Evolutionary conservation across 2,797 vertebrate genomes (phyloP).

Genomic region (Malacoraja senta): DNA sequence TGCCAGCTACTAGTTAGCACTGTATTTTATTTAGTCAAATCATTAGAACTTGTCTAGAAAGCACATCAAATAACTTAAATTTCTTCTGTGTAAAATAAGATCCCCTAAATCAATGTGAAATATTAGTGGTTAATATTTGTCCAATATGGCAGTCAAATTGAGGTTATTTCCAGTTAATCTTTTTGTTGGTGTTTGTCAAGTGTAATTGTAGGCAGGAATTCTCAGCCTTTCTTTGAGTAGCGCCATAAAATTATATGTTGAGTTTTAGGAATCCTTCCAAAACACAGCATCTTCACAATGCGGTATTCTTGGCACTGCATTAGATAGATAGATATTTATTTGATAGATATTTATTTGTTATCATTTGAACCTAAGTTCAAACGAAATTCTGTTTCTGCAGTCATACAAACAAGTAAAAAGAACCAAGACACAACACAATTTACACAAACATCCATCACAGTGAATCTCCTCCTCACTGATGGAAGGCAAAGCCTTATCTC

Average conservation of each 20-base stretch:
- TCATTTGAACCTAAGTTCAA: too few species aligned
- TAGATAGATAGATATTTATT: too few species aligned
- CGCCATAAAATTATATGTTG: background rate
- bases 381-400: too few species aligned
- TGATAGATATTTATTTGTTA: too few species aligned
- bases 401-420: too few species aligned
- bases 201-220: background rate
- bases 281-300: background rate
- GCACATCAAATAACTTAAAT: background rate
- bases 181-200: background rate
- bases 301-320: background rate
- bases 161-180: background rate
- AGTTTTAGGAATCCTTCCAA: background rate
- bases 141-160: background rate
- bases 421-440: too few species aligned
- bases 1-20: too few species aligned
- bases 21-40: background rate
- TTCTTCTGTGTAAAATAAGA: background rate
- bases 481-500: too few species aligned
- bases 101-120: background rate
- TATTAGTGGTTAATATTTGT: background rate
- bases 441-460: too few species aligned
- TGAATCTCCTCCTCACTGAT: too few species aligned
- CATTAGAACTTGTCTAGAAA: background rate
- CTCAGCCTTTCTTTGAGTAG: background rate